Conservation (phyloP, 1,140 invertebrate genomes). For the Mizuhopecten yessoensis region DNA sequence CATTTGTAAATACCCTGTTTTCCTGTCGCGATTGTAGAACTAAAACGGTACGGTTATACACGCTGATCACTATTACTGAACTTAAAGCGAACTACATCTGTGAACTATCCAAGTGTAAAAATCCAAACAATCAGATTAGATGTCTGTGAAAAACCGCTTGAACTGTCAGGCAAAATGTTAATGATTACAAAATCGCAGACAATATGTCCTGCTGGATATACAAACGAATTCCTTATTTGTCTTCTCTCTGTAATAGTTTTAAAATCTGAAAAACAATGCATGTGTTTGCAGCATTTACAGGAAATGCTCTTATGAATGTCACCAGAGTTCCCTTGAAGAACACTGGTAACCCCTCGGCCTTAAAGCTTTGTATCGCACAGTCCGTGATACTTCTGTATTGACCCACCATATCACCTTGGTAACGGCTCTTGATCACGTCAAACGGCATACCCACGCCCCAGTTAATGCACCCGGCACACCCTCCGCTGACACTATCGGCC, state of each 20-base stretch:
- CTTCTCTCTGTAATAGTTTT: background rate
- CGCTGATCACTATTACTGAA: too few relatives aligned
- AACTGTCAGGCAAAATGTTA: too few relatives aligned
- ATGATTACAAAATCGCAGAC: too few relatives aligned
- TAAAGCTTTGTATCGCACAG: slow-evolving; percentile 76
- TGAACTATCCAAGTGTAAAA: too few relatives aligned
- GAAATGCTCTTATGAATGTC: slow-evolving; percentile 81
- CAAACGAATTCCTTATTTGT: too few relatives aligned
- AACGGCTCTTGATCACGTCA: slow-evolving; percentile 83
- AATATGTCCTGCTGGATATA: too few relatives aligned
- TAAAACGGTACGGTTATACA: too few relatives aligned
- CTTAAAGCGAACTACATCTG: too few relatives aligned
- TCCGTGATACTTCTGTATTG: slow-evolving; percentile 75
- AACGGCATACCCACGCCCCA: slow-evolving; percentile 83
- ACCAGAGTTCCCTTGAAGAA: slow-evolving; percentile 81
- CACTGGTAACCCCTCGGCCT: slow-evolving; percentile 74
- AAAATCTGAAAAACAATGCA: slow-evolving; percentile 34
- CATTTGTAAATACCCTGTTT: too few relatives aligned
- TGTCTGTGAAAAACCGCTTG: too few relatives aligned
- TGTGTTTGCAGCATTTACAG: slow-evolving; percentile 79
- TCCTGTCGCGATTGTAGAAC: too few relatives aligned
- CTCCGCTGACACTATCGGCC: slow-evolving; percentile 84
- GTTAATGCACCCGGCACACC: slow-evolving; percentile 85
- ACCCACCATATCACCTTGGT: slow-evolving; percentile 79
- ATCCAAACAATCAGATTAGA: too few relatives aligned